These are phyloP conservation scores for Netelia virgata DNA, from an alignment of 2,888 invertebrate species.

Conservation along the genomic window DNA sequence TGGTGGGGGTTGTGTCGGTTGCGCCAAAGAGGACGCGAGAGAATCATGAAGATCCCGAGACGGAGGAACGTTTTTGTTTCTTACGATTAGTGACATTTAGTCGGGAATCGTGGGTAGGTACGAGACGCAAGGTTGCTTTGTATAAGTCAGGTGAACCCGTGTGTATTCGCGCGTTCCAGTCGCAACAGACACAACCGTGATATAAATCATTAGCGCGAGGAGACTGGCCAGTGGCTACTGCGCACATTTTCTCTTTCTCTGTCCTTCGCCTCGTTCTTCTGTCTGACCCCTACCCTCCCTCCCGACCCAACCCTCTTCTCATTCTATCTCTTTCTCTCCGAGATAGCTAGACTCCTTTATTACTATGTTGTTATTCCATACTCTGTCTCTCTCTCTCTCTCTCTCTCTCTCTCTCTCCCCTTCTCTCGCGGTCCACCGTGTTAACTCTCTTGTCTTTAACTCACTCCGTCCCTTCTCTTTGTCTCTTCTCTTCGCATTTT, in stretches of 20 bases:
- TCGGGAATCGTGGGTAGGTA: constrained; percentile 76
- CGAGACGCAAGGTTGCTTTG: constrained; percentile 80
- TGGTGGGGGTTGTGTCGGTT: constrained; percentile 41
- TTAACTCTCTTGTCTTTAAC: constrained; percentile 65
- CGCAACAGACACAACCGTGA: constrained; percentile 76
- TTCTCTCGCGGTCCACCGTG: constrained; percentile 51
- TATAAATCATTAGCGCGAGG: constrained; percentile 81
- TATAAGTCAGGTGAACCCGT: constrained; percentile 83
- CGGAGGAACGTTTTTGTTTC: constrained; percentile 82
- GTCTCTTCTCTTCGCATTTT: constrained; percentile 59
- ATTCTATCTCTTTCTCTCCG: constrained; percentile 60
- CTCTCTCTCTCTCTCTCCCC: constrained; percentile 61
- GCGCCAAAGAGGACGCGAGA: not conserved
- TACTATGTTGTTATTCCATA: constrained; percentile 55
- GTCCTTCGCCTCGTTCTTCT: constrained; percentile 64
- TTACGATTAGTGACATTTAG: constrained; percentile 81
- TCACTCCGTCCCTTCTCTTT: constrained; percentile 57
- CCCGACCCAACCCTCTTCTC: constrained; percentile 38
- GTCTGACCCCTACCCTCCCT: too few species aligned
- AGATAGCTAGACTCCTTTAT: constrained; percentile 24
- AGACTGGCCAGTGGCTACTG: constrained; percentile 80
- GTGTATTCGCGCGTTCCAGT: constrained; percentile 69
- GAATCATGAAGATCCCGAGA: not conserved
- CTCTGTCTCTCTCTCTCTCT: too few species aligned
- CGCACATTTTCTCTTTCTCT: constrained; percentile 65